These are phyloP conservation scores for Patiria miniata DNA, from an alignment of 35 echinoderm and acorn worm species.

Conservation along the genomic window DNA sequence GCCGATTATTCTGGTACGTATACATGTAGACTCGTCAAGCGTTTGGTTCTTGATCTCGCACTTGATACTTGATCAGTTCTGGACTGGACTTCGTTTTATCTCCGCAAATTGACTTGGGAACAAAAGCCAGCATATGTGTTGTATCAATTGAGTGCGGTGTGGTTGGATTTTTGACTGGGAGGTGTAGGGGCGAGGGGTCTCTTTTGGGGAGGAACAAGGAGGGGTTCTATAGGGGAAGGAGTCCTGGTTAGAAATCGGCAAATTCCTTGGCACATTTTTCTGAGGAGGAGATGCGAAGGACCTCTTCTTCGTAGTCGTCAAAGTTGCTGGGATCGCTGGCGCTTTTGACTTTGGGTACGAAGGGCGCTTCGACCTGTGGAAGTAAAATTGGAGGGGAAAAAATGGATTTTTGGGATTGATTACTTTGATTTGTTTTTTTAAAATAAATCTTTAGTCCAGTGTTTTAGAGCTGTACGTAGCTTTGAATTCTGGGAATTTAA, in stretches of 20 bases:
- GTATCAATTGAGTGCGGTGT: too few relatives aligned
- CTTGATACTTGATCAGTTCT: too few relatives aligned
- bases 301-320: slow-evolving; percentile 98
- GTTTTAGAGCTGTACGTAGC: not conserved
- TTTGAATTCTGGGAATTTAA: not conserved
- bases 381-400: not conserved
- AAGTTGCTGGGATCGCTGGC: slow-evolving; percentile 93
- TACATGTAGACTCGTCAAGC: too few relatives aligned
- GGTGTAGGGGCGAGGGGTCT: not conserved
- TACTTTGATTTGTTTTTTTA: too few relatives aligned
- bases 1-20: too few relatives aligned
- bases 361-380: slow-evolving; percentile 92
- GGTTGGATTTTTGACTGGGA: not conserved
- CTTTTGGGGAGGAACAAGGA: not conserved
- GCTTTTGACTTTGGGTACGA: slow-evolving; percentile 87
- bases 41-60: too few relatives aligned
- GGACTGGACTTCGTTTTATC: too few relatives aligned
- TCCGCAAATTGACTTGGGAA: too few relatives aligned
- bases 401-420: too few relatives aligned
- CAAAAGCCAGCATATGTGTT: too few relatives aligned
- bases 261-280: slow-evolving; percentile 97
- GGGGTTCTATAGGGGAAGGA: not conserved
- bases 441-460: not conserved
- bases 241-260: slow-evolving; percentile 87
- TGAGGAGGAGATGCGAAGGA: slow-evolving; percentile 85